These are phyloP conservation scores for Antennarius maculatus DNA, from an alignment of 2,797 vertebrate species.

Conservation along the genomic window DNA sequence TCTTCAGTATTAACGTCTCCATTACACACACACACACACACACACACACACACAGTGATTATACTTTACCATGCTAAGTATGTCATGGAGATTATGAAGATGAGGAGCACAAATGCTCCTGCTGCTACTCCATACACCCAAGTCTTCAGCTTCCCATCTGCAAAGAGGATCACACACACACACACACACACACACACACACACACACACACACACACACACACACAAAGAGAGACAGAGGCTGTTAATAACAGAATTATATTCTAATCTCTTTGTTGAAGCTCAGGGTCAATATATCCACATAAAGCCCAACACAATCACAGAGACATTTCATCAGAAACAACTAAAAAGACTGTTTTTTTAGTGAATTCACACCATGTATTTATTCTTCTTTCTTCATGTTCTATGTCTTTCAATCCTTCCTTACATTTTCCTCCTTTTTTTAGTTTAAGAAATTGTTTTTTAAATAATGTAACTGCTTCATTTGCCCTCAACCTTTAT, in stretches of 20 bases:
- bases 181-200: neutral
- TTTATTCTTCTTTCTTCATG: too few relatives aligned
- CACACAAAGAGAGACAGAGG: neutral
- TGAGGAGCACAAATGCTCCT: conserved; percentile 93
- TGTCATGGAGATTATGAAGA: conserved; percentile 98
- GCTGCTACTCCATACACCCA: conserved; percentile 99
- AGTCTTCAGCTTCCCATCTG: conserved; percentile 98
- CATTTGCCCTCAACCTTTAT: too few relatives aligned
- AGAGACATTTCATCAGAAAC: conserved; percentile 9
- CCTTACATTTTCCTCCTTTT: too few relatives aligned
- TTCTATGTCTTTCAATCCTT: too few relatives aligned
- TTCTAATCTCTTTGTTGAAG: neutral
- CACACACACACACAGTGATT: neutral
- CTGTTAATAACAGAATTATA: too few relatives aligned
- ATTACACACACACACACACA: conserved; percentile 7
- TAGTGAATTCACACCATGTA: neutral
- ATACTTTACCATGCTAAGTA: conserved; percentile 97
- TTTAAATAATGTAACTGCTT: too few relatives aligned
- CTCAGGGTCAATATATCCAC: conserved; percentile 20
- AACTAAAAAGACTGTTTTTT: neutral
- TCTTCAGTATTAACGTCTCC: neutral
- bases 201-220: neutral
- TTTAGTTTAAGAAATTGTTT: too few relatives aligned
- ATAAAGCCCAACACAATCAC: conserved; percentile 6
- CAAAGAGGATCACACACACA: conserved; percentile 63